A percentile compares a stretch with the other conserved stretches of the same genome.
Conservation (phyloP, 2,113 vertebrate species). For the Pseudorasbora parva region DNA sequence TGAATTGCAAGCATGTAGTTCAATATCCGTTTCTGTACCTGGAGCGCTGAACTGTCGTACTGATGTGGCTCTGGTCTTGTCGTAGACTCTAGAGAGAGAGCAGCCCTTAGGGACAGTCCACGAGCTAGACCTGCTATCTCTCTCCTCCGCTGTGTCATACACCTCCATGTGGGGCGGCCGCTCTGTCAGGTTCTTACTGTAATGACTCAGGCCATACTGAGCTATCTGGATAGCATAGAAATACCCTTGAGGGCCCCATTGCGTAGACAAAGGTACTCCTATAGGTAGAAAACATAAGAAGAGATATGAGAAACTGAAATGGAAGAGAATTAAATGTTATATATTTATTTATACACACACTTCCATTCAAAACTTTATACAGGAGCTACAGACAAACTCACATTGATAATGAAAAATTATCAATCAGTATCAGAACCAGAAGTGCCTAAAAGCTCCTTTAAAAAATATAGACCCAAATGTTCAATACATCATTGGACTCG, state of each 20-base stretch:
- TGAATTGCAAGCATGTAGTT: not conserved
- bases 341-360: not conserved
- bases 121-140: constrained; percentile 62
- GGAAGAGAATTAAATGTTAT: not conserved
- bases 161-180: constrained; percentile 86
- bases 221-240: constrained; percentile 99
- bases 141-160: constrained; percentile 88
- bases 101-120: constrained; percentile 90
- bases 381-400: not conserved
- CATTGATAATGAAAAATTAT: not conserved
- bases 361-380: not conserved
- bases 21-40: constrained; percentile 72
- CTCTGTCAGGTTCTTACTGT: constrained; percentile 98
- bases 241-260: constrained; percentile 98
- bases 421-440: not conserved
- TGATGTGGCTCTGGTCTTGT: constrained; percentile 78
- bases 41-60: constrained; percentile 89
- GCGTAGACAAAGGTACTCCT: constrained; percentile 96
- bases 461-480: not conserved
- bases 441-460: not conserved
- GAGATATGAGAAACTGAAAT: not conserved
- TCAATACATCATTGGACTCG: not conserved
- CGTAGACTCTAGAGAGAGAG: constrained; percentile 78
- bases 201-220: constrained; percentile 98
- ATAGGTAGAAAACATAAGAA: not conserved